Evolutionary conservation across 2,113 vertebrate genomes (phyloP), one percentile per base, ranked within the genome.

Genomic region (Fukomys damarensis): DNA sequence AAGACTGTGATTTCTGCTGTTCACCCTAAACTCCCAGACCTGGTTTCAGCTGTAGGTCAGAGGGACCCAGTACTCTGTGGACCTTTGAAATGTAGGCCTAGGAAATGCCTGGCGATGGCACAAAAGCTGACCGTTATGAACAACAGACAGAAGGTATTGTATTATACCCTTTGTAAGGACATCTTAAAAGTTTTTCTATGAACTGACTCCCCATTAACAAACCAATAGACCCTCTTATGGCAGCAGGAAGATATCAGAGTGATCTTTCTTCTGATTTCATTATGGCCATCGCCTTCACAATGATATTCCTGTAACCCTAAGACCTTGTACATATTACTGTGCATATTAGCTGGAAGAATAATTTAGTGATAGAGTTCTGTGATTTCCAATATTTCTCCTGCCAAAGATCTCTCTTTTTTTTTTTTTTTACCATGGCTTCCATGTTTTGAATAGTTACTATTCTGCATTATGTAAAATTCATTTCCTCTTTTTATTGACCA

Each of bases 401-500:
- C 66, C 65, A 61, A 74, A 93, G 61, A 66, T 83, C 24, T 63
- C 80, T 85, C 54, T 80, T 13, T 46, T 32, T 89, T 90, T 89
- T 95, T n/a, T 89, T 26, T 80, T 89, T 80, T 56, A 59, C 35
- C 59, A 43, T 82, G 70, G 63, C 49, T 43, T 95, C 41, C 11
- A 41, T 74, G 46, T 90, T 84, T 97, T 96, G 43, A 93, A 93
- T 30, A 80, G 95, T 91, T 93, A 81, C 41, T 87, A 8, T 86
- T 92, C 17, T 86, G 9, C 20, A 95, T 58, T 93, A 95, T 91
- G 32, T 95, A 81, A 77, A 93, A 92, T 84, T 94, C 22, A 88
- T 96, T 97, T 86, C 72, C 32, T 89, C 66, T 82, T 43, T 86
- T 96, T 96, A 86, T 89, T 96, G 84, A 66, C 43, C 28, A 87